phyloP scores from a whole-genome alignment of 2,888 invertebrate genomes.

The Pyrocoelia pectoralis region DNA sequence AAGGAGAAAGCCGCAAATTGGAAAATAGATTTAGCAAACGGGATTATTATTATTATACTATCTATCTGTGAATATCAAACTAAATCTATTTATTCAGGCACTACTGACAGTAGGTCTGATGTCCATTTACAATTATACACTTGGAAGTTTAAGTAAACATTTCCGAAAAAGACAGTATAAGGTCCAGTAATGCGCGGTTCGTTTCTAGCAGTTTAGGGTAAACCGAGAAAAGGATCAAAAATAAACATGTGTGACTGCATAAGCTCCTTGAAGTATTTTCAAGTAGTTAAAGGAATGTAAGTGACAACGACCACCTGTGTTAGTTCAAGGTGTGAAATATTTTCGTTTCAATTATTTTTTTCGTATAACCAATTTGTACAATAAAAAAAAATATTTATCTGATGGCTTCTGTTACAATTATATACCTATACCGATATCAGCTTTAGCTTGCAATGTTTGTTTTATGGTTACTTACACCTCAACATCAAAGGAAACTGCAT shows the following conservation, averaged over 20 bases:
- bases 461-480: too few species aligned
- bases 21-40: conserved; percentile 28
- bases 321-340: conserved; percentile 38
- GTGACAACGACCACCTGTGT: conserved; percentile 39
- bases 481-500: too few species aligned
- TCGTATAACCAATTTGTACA: neutral
- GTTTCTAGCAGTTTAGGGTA: conserved; percentile 35
- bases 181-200: conserved; percentile 31
- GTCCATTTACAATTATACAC: conserved; percentile 34
- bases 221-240: conserved; percentile 37
- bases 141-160: conserved; percentile 30
- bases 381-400: too few species aligned
- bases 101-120: conserved; percentile 19
- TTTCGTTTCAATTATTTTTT: neutral
- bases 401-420: too few species aligned
- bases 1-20: conserved; percentile 21
- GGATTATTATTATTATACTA: conserved; percentile 17
- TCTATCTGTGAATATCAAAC: conserved; percentile 17
- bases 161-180: conserved; percentile 17
- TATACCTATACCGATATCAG: too few species aligned
- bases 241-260: conserved; percentile 38
- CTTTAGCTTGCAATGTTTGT: too few species aligned
- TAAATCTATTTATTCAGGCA: conserved; percentile 34
- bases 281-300: conserved; percentile 32
- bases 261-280: conserved; percentile 37